phyloP scores from a whole-genome alignment of 2,888 invertebrate species.

The Griposia aprilina region DNA sequence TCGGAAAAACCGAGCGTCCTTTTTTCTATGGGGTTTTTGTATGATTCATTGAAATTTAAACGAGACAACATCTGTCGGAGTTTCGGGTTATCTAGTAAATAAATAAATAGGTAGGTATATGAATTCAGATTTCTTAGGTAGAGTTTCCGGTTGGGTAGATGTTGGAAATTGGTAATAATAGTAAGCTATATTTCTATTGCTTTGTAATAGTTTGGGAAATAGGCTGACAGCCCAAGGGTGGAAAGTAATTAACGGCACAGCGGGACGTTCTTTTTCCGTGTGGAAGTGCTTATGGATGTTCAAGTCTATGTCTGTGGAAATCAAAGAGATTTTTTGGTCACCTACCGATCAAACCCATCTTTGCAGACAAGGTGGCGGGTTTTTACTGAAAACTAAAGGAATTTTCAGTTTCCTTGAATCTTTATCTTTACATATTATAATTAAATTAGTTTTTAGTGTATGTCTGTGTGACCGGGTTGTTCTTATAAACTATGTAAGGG shows the following conservation, averaged over 20 bases:
- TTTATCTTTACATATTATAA: too few relatives aligned
- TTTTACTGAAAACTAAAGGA: not conserved
- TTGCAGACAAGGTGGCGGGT: not conserved
- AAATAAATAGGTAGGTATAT: too few relatives aligned
- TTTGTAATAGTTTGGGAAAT: not conserved
- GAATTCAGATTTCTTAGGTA: not conserved
- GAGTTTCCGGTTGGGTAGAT: not conserved
- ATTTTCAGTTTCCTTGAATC: too few relatives aligned
- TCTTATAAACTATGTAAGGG: too few relatives aligned
- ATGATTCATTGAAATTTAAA: too few relatives aligned
- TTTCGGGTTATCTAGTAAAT: too few relatives aligned
- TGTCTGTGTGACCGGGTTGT: too few relatives aligned
- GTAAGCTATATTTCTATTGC: too few relatives aligned
- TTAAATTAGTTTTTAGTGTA: too few relatives aligned
- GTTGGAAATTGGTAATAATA: not conserved
- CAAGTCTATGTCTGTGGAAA: not conserved
- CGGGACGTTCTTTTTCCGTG: not conserved
- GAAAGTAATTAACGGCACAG: slow-evolving; percentile 21
- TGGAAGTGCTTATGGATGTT: not conserved
- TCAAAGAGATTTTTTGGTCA: not conserved
- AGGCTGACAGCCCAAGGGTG: not conserved
- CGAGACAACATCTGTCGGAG: too few relatives aligned
- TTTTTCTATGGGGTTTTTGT: too few relatives aligned
- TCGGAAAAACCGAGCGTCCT: too few relatives aligned
- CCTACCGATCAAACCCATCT: not conserved